Evolutionary conservation across 1,140 invertebrate species (phyloP).

Genomic region (Ips nitidus): DNA sequence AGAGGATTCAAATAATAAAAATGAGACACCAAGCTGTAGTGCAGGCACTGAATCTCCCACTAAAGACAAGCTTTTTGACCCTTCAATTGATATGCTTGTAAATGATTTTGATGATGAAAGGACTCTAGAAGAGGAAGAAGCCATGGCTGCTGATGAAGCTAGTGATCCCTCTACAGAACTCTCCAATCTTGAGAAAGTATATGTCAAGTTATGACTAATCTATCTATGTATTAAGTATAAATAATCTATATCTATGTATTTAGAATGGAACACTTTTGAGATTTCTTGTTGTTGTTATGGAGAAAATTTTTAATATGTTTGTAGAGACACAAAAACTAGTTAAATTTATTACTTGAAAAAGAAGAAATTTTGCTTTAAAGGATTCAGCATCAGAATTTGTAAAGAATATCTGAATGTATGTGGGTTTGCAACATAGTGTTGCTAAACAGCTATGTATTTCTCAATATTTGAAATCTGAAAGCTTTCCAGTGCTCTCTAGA

Average conservation of each 20-base stretch:
- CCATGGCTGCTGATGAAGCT: constrained; percentile 78
- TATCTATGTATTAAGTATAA: background rate
- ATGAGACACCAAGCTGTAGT: constrained; percentile 24
- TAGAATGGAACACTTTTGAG: no score
- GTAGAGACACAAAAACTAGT: background rate
- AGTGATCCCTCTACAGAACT: constrained; percentile 84
- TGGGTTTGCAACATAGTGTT: no score
- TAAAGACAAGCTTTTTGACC: constrained; percentile 59
- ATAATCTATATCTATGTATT: background rate
- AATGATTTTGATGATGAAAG: constrained; percentile 97
- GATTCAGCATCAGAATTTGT: no score
- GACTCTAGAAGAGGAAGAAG: constrained; percentile 95
- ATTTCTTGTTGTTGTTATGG: no score
- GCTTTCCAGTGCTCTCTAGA: no score
- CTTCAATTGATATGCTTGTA: constrained; percentile 86
- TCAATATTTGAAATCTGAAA: no score
- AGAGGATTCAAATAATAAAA: constrained; percentile 40
- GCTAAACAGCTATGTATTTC: no score
- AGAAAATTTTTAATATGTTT: no score
- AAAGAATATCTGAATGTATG: no score
- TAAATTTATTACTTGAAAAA: constrained; percentile 1
- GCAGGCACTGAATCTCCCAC: constrained; percentile 39
- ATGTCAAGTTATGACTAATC: background rate
- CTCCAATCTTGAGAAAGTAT: constrained; percentile 81
- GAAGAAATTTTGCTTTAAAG: no score